Base-by-base conservation (phyloP, 1,140 invertebrate species). In the Gryon sp. region DNA sequence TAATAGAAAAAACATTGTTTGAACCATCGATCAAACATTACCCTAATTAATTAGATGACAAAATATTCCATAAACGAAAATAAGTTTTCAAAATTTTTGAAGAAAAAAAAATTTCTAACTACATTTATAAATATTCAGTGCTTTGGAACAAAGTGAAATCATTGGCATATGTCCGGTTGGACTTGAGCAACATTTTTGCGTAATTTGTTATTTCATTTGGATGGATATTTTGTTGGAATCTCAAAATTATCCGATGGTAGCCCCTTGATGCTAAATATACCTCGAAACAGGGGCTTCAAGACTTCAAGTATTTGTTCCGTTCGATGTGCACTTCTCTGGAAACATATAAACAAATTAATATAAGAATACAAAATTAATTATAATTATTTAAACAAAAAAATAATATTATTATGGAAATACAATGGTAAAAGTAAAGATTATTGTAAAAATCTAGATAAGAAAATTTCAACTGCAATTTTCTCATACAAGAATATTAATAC, bases 301-400 rank as follows among this genome's bases (percentile, higher is more conserved):
- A 92, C 86, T 18, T 92, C 88, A 40, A 93, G 82, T 72, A 93
- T 88, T 0, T 89, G 90, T 69, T 92, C 91, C 59, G 92, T 93
- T 36, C 92, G 90, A 40, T 91, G 91, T 7, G 92, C 92, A n/a
- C 92, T 92, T 77, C 92, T 93, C 92, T 93, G 89, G n/a, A 91
- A 91, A 76, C 72, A 59, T 52, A 24, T 24, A 1, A 26, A 19
- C 24, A 22, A 0, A 43, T 41, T 46, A n/a, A n/a, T 4, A 50
- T 9, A 18, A 48, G 9, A n/a, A n/a, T n/a, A n/a, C n/a, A n/a
- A n/a, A n/a, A 15, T 40, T 19, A 40, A 6, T 9, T 18, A n/a
- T 32, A 32, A 5, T 32, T 32, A 6, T 5, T n/a, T 4, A 11
- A n/a, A 32, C 4, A 32, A 32, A 32, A 38, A 26, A 2, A 2